Evolutionary conservation across 2,113 vertebrate species (phyloP).

Genomic region (Hydrochoerus hydrochaeris): DNA sequence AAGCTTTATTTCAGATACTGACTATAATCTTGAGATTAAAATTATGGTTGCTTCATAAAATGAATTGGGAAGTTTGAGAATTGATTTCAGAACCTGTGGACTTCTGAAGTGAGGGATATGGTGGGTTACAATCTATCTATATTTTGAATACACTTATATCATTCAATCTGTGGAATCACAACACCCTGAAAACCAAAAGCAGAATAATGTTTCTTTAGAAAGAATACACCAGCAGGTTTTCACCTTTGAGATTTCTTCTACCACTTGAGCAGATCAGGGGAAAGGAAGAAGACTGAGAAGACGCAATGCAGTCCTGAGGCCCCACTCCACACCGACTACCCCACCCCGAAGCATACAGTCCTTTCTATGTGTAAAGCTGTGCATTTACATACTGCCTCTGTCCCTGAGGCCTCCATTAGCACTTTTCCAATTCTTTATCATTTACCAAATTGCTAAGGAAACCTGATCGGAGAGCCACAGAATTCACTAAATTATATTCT

Average conservation of each 20-base stretch:
- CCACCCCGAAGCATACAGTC: background rate
- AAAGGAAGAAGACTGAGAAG: background rate
- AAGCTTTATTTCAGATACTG: slow-evolving; percentile 19
- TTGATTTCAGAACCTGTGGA: background rate
- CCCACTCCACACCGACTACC: background rate
- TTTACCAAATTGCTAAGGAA: background rate
- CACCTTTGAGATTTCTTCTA: background rate
- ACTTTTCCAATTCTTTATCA: background rate
- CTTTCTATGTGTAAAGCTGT: background rate
- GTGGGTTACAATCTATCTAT: background rate
- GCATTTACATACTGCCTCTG: background rate
- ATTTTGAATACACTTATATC: slow-evolving; percentile 51
- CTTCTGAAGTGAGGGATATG: background rate
- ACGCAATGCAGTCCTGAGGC: background rate
- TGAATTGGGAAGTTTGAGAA: background rate
- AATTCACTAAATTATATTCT: background rate
- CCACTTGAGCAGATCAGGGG: background rate
- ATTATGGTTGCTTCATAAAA: background rate
- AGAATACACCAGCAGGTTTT: background rate
- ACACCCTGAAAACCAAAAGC: slow-evolving; percentile 33
- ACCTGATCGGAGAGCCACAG: background rate
- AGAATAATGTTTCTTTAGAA: slow-evolving; percentile 11
- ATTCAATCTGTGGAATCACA: background rate
- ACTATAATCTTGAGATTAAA: slow-evolving; percentile 8
- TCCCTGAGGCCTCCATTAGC: background rate